Base-by-base conservation (phyloP, 2,888 invertebrate species). In the Strigamia crassipes region DNA sequence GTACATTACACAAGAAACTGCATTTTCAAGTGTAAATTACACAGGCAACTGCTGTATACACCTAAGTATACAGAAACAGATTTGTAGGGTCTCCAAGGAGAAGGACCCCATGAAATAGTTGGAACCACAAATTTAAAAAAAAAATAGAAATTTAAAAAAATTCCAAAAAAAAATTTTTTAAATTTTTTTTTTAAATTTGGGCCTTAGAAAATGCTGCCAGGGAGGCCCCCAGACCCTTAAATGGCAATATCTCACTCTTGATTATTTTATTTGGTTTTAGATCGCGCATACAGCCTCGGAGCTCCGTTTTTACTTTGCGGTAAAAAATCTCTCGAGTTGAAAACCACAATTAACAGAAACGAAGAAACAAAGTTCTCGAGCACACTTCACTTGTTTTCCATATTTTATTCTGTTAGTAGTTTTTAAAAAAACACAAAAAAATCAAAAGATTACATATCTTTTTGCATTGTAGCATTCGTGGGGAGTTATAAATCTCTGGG, bases 401-500 rank as follows among this genome's bases (percentile, higher is more conserved):
- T 34, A 51, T 80, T 80, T 34, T 80, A 42, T 56, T 12, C 51
- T 23, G 80, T 80, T 18, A 51, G 80, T 21, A 13, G 5, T 27
- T 2, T 27, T 38, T 38, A n/a, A 73, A 34, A n/a, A 78, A 38
- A 21, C 4, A 8, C 41, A 38, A 23, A 21, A 6, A 4, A 31
- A 78, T 1, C 1, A 10, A n/a, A n/a, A 21, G 1, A 78, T 78
- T 31, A 41, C 0, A 77, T 8, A 23, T 77, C 23, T 42, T 80
- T 81, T 9, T 66, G 42, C 1, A 80, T 84, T 84, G 9, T 84
- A 88, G 85, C 86, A 79, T 86, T 87, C 13, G 83, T 84, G 66
- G 79, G 88, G 88, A 15, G 86, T 86, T 15, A 83, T 84, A 61
- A 89, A 89, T 84, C 84, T 89, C 27, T 89, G 88, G 88, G 87